phyloP scores from a whole-genome alignment of 2,797 vertebrate genomes.

The Acestrorhynchus altus region DNA sequence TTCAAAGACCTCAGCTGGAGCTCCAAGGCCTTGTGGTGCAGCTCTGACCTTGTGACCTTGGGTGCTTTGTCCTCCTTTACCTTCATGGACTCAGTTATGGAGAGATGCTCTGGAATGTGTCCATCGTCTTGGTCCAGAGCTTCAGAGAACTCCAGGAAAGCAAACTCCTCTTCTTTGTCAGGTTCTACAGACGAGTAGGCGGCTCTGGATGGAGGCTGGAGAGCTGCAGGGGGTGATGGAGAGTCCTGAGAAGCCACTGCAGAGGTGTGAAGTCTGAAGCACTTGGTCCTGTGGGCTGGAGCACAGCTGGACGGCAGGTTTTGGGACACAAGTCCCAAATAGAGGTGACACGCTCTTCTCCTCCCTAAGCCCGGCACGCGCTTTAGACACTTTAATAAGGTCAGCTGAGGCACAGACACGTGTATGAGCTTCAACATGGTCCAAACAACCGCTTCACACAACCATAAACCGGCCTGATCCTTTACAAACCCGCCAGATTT shows the following conservation, averaged over 20 bases:
- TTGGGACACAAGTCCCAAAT: neutral
- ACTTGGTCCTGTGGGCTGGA: neutral
- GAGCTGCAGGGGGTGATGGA: neutral
- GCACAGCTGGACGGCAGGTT: neutral
- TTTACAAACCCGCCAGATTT: neutral
- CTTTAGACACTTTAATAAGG: constrained; percentile 16
- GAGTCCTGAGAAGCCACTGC: neutral
- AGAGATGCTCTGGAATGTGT: constrained; percentile 5
- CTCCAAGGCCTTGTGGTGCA: constrained; percentile 58
- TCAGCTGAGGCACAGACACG: constrained; percentile 33
- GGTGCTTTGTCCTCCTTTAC: constrained; percentile 9
- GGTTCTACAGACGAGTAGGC: constrained; percentile 65
- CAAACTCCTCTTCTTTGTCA: constrained; percentile 71
- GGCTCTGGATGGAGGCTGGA: neutral
- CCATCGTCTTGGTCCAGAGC: constrained; percentile 11
- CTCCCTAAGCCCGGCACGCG: neutral
- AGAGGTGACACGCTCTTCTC: neutral
- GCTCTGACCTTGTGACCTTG: constrained; percentile 20
- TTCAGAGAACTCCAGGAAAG: constrained; percentile 69
- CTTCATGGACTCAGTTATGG: constrained; percentile 1
- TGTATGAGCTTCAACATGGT: constrained; percentile 60
- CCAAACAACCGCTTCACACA: neutral
- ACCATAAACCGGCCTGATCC: neutral
- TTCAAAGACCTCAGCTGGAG: constrained; percentile 56
- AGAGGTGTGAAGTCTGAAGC: constrained; percentile 49